These are phyloP conservation scores for Mythimna lalbum DNA, from an alignment of 2,888 invertebrate genomes.

Conservation along the genomic window DNA sequence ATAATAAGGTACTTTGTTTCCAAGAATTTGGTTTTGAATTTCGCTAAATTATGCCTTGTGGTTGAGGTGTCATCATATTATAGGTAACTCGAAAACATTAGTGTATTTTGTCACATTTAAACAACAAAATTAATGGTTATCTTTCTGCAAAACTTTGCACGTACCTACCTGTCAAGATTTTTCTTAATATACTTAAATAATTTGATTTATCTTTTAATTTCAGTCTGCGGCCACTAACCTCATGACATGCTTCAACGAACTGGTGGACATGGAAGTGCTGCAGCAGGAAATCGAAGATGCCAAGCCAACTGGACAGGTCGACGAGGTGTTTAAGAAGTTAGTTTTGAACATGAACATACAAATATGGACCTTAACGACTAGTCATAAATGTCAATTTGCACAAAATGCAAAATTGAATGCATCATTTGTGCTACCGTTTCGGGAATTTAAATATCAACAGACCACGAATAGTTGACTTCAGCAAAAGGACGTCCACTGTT, in stretches of 20 bases:
- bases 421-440: too few relatives aligned
- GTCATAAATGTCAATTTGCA: too few relatives aligned
- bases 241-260: conserved; percentile 88
- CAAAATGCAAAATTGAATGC: too few relatives aligned
- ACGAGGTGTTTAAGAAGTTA: conserved; percentile 93
- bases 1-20: too few relatives aligned
- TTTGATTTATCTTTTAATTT: conserved; percentile 40
- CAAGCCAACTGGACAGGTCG: conserved; percentile 93
- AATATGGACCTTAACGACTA: too few relatives aligned
- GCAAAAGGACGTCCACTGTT: too few relatives aligned
- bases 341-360: conserved; percentile 40
- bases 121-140: not conserved
- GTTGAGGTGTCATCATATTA: not conserved
- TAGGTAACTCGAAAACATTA: not conserved
- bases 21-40: too few relatives aligned
- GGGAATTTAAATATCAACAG: too few relatives aligned
- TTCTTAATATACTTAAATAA: not conserved
- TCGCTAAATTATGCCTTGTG: not conserved
- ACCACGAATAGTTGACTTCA: too few relatives aligned
- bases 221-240: conserved; percentile 85
- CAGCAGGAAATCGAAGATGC: conserved; percentile 93
- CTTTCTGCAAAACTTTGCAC: not conserved
- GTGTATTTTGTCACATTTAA: not conserved
- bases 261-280: conserved; percentile 91
- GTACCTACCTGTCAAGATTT: not conserved